phyloP scores from a whole-genome alignment of 1,140 invertebrate species.

The Drosophila ironensis region DNA sequence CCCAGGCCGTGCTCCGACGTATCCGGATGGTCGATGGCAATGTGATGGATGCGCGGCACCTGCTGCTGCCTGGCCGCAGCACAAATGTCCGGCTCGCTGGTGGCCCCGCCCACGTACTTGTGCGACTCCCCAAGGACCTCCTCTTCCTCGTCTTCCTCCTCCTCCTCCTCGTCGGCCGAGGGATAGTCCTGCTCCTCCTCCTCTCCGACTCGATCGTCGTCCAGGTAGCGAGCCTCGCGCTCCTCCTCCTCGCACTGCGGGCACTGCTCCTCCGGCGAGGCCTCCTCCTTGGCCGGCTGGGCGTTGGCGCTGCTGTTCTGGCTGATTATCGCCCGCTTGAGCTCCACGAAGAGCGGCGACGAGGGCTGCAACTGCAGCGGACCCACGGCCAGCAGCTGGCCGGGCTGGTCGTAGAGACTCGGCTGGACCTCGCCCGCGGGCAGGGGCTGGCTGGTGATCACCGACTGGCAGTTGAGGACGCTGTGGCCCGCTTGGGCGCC shows the following conservation, averaged over 20 bases:
- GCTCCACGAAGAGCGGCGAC: constrained; percentile 58
- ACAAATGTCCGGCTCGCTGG: constrained; percentile 67
- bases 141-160: constrained; percentile 6
- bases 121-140: constrained; percentile 1
- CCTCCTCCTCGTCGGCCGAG: constrained; percentile 4
- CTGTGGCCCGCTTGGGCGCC: constrained; percentile 18
- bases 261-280: constrained; percentile 20
- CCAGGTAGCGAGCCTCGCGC: constrained; percentile 11
- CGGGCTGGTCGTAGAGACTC: constrained; percentile 52
- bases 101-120: constrained; percentile 36
- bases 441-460: constrained; percentile 70
- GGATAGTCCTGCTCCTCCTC: constrained; percentile 14
- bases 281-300: constrained; percentile 1
- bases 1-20: constrained; percentile 38
- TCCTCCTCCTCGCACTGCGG: constrained; percentile 47
- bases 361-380: constrained; percentile 32
- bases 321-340: constrained; percentile 72
- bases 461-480: constrained; percentile 50
- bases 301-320: not conserved
- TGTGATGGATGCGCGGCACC: constrained; percentile 64
- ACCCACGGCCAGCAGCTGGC: constrained; percentile 38
- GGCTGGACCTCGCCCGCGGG: constrained; percentile 36
- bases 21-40: constrained; percentile 50
- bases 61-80: constrained; percentile 41
- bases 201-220: constrained; percentile 30